phyloP scores from a whole-genome alignment of 2,888 invertebrate genomes.

The Drosophila leonis region DNA sequence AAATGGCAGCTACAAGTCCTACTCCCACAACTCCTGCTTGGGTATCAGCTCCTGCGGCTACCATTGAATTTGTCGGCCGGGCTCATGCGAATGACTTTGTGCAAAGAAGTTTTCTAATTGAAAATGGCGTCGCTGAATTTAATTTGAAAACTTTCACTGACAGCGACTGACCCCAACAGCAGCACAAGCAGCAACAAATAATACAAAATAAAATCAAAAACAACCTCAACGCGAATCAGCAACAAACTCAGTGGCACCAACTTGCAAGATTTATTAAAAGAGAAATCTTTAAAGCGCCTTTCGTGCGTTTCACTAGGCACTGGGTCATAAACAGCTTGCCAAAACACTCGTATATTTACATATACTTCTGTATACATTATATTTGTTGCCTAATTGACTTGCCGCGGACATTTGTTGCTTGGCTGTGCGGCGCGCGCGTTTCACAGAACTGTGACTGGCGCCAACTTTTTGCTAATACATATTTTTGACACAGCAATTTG shows the following conservation, averaged over 20 bases:
- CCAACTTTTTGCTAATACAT: slow-evolving; percentile 43
- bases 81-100: slow-evolving; percentile 59
- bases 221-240: not conserved
- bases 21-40: not conserved
- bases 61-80: slow-evolving; percentile 46
- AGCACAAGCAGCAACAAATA: not conserved
- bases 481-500: slow-evolving; percentile 49
- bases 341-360: slow-evolving; percentile 21
- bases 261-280: slow-evolving; percentile 54
- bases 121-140: slow-evolving; percentile 81
- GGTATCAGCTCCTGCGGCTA: slow-evolving; percentile 25
- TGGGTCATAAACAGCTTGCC: slow-evolving; percentile 48
- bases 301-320: slow-evolving; percentile 3
- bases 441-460: slow-evolving; percentile 44
- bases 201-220: not conserved
- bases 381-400: slow-evolving; percentile 73
- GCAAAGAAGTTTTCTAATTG: slow-evolving; percentile 77
- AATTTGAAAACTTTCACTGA: slow-evolving; percentile 80
- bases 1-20: not conserved
- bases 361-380: slow-evolving; percentile 33
- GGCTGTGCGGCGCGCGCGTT: slow-evolving; percentile 33
- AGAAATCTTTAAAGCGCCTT: slow-evolving; percentile 11
- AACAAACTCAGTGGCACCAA: slow-evolving; percentile 46
- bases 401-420: slow-evolving; percentile 63
- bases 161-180: slow-evolving; percentile 59